Conservation (phyloP, 1,140 invertebrate genomes). For the Bombus pascuorum region DNA sequence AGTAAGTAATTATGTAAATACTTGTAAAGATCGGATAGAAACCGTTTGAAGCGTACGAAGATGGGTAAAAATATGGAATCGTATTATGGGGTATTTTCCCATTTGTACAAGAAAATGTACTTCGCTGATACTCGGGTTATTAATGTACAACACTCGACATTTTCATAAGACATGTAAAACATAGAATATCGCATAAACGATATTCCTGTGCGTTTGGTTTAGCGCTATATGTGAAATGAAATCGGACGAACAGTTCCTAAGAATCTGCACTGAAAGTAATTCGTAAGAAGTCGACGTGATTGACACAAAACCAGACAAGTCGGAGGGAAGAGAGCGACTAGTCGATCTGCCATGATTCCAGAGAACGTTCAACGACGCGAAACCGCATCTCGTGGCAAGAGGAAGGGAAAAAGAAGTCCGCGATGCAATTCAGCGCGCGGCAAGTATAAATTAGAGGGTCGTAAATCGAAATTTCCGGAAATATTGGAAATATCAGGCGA, state of each 20-base stretch:
- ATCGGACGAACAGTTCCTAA: not conserved
- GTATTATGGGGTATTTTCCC: no score
- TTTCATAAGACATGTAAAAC: not conserved
- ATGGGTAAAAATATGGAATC: not conserved
- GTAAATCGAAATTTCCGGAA: constrained; percentile 3
- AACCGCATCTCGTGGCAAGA: not conserved
- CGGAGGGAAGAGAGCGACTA: not conserved
- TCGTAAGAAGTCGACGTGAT: no score
- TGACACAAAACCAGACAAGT: no score
- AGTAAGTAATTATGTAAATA: no score
- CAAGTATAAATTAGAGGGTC: not conserved
- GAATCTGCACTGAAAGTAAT: not conserved
- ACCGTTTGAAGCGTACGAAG: not conserved
- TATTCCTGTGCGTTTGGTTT: not conserved
- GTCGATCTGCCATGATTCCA: no score
- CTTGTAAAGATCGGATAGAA: no score
- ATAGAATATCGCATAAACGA: not conserved
- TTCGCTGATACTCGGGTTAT: not conserved
- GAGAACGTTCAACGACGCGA: not conserved
- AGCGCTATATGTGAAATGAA: no score
- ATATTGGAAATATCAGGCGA: not conserved
- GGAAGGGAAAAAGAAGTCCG: not conserved
- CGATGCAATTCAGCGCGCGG: not conserved
- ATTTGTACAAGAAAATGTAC: not conserved
- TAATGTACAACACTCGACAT: no score